These are phyloP conservation scores for Myotis findleyi DNA, from an alignment of 2,797 vertebrate species.

Conservation along the genomic window DNA sequence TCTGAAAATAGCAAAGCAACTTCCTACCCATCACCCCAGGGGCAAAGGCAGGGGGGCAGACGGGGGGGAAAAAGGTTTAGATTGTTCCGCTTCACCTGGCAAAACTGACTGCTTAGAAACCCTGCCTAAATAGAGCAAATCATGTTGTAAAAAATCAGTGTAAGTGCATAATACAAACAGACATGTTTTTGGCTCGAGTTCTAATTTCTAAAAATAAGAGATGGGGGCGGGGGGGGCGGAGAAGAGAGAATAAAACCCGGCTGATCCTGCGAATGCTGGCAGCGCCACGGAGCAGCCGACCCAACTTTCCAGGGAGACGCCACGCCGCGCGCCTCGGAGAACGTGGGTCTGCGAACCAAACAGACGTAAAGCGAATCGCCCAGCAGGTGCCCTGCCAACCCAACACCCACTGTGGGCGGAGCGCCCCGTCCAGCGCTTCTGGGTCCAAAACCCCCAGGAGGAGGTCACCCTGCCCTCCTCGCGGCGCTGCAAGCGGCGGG, in stretches of 20 bases:
- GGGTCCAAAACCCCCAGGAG: rapidly evolving
- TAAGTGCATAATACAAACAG: background rate
- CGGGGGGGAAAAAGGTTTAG: background rate
- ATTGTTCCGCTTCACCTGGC: background rate
- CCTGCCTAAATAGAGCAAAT: background rate
- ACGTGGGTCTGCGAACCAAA: background rate
- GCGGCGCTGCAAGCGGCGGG: rapidly evolving
- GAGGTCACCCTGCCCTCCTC: background rate
- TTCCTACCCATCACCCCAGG: background rate
- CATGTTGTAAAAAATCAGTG: background rate
- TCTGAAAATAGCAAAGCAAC: background rate
- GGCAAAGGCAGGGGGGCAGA: background rate
- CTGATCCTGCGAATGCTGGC: background rate
- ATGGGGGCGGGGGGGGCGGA: rapidly evolving
- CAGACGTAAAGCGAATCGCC: too few relatives aligned
- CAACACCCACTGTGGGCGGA: too few relatives aligned
- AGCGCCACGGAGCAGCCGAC: background rate
- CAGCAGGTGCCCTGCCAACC: background rate
- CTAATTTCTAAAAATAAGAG: background rate
- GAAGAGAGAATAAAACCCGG: too few relatives aligned
- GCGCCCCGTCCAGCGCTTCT: background rate
- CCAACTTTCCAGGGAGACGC: rapidly evolving
- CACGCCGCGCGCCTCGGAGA: background rate
- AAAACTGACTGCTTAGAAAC: background rate
- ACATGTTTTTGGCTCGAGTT: background rate